A percentile compares a stretch with the other conserved stretches of the same genome.
phyloP scores from a whole-genome alignment of 1,140 invertebrate genomes.

The Delia radicum region DNA sequence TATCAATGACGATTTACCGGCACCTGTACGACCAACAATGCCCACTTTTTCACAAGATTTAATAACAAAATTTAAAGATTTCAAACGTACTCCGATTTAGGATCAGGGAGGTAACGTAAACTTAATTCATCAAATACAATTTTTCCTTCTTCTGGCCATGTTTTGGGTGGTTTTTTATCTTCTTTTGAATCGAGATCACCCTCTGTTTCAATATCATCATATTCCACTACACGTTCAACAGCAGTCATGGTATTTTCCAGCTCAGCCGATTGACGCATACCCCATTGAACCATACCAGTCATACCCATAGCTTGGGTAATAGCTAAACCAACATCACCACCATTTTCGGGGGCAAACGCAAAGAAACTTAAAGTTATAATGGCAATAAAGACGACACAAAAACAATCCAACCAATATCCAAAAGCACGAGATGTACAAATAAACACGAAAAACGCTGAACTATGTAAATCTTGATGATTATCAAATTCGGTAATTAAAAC shows the following conservation, averaged over 20 bases:
- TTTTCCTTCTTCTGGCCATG: constrained; percentile 71
- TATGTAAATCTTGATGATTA: constrained; percentile 72
- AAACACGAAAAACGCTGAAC: constrained; percentile 66
- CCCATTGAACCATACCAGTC: constrained; percentile 84
- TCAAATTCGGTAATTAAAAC: constrained; percentile 80
- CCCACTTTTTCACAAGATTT: constrained; percentile 65
- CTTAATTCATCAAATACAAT: constrained; percentile 68
- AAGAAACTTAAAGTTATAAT: constrained; percentile 71
- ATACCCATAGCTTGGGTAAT: constrained; percentile 79
- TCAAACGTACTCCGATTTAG: constrained; percentile 66
- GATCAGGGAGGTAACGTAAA: constrained; percentile 66
- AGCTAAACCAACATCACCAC: constrained; percentile 76
- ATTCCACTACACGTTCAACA: constrained; percentile 77
- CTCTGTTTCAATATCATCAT: constrained; percentile 70
- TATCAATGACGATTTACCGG: constrained; percentile 89
- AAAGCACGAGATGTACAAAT: constrained; percentile 68
- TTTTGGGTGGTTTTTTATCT: constrained; percentile 65
- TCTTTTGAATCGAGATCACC: constrained; percentile 62
- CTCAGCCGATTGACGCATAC: constrained; percentile 78
- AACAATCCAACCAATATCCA: constrained; percentile 76
- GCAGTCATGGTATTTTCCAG: constrained; percentile 83
- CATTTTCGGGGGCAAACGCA: constrained; percentile 61
- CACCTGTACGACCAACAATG: constrained; percentile 85
- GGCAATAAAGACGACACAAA: constrained; percentile 72
- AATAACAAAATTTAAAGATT: constrained; percentile 64